These are phyloP conservation scores for Diachrysia chrysitis DNA, from an alignment of 2,888 invertebrate genomes.

Conservation along the genomic window DNA sequence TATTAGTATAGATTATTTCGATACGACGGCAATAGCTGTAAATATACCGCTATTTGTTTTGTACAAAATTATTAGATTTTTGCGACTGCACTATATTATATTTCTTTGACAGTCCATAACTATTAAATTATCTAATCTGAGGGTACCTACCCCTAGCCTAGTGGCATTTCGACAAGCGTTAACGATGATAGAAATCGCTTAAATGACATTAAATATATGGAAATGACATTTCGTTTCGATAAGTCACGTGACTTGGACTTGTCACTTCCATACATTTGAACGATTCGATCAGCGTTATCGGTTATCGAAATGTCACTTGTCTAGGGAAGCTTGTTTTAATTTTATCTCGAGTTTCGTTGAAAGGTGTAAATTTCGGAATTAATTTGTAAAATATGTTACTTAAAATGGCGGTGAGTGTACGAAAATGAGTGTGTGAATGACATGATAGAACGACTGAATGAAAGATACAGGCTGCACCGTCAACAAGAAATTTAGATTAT, in stretches of 20 bases:
- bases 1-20: no score
- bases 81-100: not conserved
- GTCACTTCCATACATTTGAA: no score
- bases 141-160: no score
- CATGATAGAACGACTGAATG: not conserved
- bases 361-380: not conserved
- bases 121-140: not conserved
- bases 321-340: not conserved
- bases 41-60: no score
- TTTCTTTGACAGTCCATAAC: slow-evolving; percentile 1
- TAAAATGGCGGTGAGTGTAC: not conserved
- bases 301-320: no score
- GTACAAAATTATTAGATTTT: not conserved
- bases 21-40: no score
- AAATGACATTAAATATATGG: no score
- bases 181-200: no score
- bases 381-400: slow-evolving; percentile 2
- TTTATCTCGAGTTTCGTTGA: not conserved
- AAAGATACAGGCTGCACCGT: not conserved
- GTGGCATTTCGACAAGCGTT: no score
- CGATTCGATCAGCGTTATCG: no score
- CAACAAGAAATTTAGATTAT: not conserved
- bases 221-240: no score
- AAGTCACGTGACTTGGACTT: no score
- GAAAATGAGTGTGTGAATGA: not conserved